These are phyloP conservation scores for Eubasilissa splendida DNA, from an alignment of 2,888 invertebrate genomes.

Conservation along the genomic window DNA sequence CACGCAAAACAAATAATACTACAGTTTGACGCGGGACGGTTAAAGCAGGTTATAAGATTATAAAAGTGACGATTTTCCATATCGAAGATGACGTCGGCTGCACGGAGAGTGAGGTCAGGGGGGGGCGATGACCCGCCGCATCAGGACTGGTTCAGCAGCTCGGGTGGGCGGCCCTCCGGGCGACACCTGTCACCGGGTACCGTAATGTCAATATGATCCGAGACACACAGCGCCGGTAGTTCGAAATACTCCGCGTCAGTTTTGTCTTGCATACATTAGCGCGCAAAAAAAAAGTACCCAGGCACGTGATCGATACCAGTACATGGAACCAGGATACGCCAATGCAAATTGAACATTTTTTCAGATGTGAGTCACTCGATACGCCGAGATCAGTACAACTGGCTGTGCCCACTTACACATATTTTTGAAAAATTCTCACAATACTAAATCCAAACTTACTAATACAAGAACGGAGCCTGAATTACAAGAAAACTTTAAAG, in stretches of 20 bases:
- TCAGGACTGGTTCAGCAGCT: conserved; percentile 27
- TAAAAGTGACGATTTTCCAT: background rate
- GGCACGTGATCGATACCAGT: background rate
- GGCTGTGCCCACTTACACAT: no score
- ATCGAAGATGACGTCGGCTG: conserved; percentile 14
- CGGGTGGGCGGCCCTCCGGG: background rate
- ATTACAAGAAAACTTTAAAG: no score
- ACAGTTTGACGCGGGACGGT: no score
- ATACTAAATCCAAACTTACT: no score
- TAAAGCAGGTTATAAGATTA: no score
- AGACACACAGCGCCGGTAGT: background rate
- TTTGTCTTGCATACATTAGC: conserved; percentile 14
- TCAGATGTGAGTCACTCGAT: no score
- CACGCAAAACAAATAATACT: no score
- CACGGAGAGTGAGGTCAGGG: conserved; percentile 1
- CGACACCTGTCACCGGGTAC: background rate
- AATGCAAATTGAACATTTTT: background rate
- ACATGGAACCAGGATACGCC: conserved; percentile 13
- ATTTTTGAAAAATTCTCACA: no score
- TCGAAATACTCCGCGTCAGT: background rate
- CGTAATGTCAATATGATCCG: conserved; percentile 25
- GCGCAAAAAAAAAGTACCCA: background rate
- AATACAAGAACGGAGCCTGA: no score
- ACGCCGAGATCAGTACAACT: no score
- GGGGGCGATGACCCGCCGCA: conserved; percentile 12